Evolutionary conservation across 1,140 invertebrate genomes (phyloP), one percentile per base, ranked within the genome.

Genomic region (Bombyx mandarina): DNA sequence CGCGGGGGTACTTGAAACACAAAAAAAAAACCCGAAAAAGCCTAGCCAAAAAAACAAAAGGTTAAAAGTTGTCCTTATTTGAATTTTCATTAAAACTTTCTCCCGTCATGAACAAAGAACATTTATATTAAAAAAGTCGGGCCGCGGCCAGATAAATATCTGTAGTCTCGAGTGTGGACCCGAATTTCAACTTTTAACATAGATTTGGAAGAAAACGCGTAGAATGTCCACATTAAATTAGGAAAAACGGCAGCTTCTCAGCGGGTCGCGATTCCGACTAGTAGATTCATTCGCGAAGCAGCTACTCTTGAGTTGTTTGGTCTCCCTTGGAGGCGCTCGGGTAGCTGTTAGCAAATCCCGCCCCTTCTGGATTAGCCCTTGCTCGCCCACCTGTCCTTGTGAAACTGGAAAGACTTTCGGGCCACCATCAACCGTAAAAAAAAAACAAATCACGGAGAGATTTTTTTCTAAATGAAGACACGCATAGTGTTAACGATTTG

Each of bases 81-180:
- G 83, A 86, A 86, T 86, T 86, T 86, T 86, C 83, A 86, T 86
- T 86, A 86, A 86, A 86, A 86, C 79, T 86, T 86, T 86, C 77
- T 80, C 80, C 79, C 81, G 81, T 86, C 83, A 86, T 69, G 81
- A 82, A 86, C 83, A 86, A 86, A 86, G 83, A 86, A 86, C 83
- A 84, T 86, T 86, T 86, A 86, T 86, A 86, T 86, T 86, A 86
- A 86, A 86, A 86, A 86, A 84, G 73, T 84, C 81, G 67, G 76
- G 74, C 75, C 76, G 70, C 75, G 80, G 83, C 80, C 83, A 83
- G 83, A 86, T 86, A 86, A 85, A 85, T 86, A 86, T 86, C 83
- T 84, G 79, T 84, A 83, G 82, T 83, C 83, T 81, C 77, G 80
- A 81, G 80, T 79, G 80, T 75, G 75, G 72, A 69, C 75, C 80